phyloP scores from a whole-genome alignment of 1,140 invertebrate genomes.

The Chionoecetes opilio region DNA sequence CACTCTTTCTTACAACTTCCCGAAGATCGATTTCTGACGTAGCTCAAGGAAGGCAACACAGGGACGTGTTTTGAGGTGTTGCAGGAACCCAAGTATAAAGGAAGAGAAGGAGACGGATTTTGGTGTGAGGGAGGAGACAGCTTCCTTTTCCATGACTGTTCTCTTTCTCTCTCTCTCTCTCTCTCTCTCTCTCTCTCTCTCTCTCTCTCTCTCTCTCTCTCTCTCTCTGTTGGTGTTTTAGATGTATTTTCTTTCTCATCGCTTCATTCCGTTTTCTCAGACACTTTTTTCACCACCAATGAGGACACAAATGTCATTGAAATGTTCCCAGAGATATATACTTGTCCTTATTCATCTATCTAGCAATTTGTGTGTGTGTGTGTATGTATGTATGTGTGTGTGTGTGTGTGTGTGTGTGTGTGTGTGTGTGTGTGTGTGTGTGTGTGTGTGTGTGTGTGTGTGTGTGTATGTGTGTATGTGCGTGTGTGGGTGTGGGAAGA shows the following conservation, averaged over 20 bases:
- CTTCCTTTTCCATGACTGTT: not conserved
- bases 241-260: not conserved
- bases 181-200: not conserved
- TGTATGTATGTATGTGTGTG: not conserved
- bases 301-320: not conserved
- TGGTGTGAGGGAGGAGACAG: not conserved
- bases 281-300: not conserved
- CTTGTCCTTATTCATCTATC: not conserved
- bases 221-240: not conserved
- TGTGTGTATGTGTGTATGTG: too few relatives aligned
- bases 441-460: not conserved
- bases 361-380: not conserved
- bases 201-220: conserved; percentile 5
- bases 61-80: not conserved
- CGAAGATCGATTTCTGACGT: conserved; percentile 37
- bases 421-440: not conserved
- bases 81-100: not conserved
- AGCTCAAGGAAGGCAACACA: not conserved
- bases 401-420: conserved; percentile 18
- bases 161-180: not conserved
- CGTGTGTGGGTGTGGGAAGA: too few relatives aligned
- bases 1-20: not conserved
- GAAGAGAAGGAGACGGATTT: not conserved
- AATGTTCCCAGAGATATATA: too few relatives aligned
- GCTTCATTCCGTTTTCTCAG: not conserved